These are phyloP conservation scores for Platysteira castanea DNA, from an alignment of 2,113 vertebrate species.

Conservation along the genomic window DNA sequence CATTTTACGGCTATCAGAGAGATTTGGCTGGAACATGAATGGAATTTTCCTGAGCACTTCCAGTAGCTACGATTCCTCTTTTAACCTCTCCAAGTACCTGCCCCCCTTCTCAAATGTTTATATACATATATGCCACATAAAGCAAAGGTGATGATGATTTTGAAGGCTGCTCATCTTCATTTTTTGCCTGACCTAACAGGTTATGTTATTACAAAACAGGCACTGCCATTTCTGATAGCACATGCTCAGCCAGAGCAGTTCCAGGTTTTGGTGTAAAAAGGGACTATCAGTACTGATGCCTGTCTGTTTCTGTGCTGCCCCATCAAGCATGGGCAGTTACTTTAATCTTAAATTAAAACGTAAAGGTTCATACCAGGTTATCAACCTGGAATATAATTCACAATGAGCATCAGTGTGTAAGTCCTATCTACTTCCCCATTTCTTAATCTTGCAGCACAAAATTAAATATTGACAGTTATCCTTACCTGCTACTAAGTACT, in stretches of 20 bases:
- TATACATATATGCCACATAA: neutral
- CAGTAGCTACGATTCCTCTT: neutral
- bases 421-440: neutral
- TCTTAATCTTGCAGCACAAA: neutral
- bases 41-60: neutral
- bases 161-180: neutral
- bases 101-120: neutral
- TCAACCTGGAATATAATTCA: neutral
- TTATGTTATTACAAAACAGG: neutral
- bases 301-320: neutral
- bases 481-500: neutral
- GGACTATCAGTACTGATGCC: neutral
- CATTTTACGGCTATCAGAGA: neutral
- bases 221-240: neutral
- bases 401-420: neutral
- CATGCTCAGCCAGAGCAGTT: neutral
- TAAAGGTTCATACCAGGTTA: neutral
- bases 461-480: neutral
- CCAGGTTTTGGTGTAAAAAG: neutral
- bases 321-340: neutral
- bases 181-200: neutral
- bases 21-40: neutral
- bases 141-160: neutral
- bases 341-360: neutral
- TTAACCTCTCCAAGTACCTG: neutral